Evolutionary conservation across 1,140 invertebrate genomes (phyloP), one percentile per base, ranked within the genome.

Genomic region (Ostrea edulis): DNA sequence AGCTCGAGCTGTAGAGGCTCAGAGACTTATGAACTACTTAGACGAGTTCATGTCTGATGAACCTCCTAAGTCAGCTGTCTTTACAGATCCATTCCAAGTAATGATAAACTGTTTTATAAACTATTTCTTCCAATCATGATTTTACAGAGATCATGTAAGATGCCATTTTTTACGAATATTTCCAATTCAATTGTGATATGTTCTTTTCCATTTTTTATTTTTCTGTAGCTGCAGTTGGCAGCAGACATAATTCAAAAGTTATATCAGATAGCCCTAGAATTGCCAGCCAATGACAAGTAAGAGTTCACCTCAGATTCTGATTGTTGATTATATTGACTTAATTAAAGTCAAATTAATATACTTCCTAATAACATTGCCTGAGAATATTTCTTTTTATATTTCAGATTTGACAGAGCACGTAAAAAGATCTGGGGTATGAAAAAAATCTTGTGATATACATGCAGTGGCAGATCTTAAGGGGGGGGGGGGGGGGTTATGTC

Each of bases 241-340:
- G 99, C 99, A n/a, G 98, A 99, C 96, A 97, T 99, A 4, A 99
- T 99, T 92, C 98, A 99, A 95, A 99, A 99, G 94, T 95, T 99
- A 8, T 97, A 99, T 94, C 96, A 98, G 9, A 99, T 99, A 91
- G 97, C 98, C 2, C 98, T 99, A 96, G 99, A 99, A 95, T 95
- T 99, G 51, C 95, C 94, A 68, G 86, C 87, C n/a, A 93, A 92
- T 84, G 95, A 95, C 54, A 77, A 77, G 68, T 77, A 12, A 77
- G 68, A 29, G 3, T 58, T 9, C n/a, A n/a, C 17, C n/a, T 17
- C n/a, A 7, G 17, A 62, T 62, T 62, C 20, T 5, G n/a, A 17
- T 0, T 20, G 2, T 62, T 62, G 3, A 58, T 20, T 58, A 8
- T 62, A 7, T 62, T 12, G 55, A 62, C 12, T n/a, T 20, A 62